Conservation (phyloP, 2,888 invertebrate genomes). For the Drosophila sordidapex region DNA sequence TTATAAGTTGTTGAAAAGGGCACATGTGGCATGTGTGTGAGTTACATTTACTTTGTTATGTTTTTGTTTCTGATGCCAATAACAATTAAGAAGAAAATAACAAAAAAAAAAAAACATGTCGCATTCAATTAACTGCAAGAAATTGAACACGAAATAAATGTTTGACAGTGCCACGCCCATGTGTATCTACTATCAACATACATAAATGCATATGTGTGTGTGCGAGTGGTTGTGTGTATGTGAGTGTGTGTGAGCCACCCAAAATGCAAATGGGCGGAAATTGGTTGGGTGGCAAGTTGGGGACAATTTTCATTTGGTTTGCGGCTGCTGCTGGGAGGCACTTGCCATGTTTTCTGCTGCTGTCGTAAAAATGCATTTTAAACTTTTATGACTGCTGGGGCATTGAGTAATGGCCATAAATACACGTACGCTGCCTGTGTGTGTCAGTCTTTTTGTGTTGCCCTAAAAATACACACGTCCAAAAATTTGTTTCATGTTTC, state of each 20-base stretch:
- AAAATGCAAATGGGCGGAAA: constrained; percentile 35
- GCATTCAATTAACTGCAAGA: constrained; percentile 54
- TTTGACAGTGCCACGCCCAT: constrained; percentile 62
- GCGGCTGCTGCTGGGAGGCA: constrained; percentile 30
- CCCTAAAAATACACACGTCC: constrained; percentile 28
- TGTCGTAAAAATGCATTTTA: constrained; percentile 66
- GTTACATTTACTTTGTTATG: constrained; percentile 18
- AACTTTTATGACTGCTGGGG: constrained; percentile 63
- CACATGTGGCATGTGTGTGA: constrained; percentile 48
- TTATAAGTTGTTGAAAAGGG: constrained; percentile 10
- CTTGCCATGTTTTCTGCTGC: constrained; percentile 42
- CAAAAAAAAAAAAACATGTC: constrained; percentile 20
- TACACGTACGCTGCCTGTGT: constrained; percentile 20
- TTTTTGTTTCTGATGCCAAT: constrained; percentile 26
- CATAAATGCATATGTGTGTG: neutral
- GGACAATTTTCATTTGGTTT: constrained; percentile 50
- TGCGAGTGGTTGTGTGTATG: neutral
- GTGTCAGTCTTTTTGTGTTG: constrained; percentile 13
- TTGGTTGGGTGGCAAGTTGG: constrained; percentile 25
- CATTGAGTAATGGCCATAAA: constrained; percentile 72
- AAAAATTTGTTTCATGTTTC: constrained; percentile 21
- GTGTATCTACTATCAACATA: neutral
- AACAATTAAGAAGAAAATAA: constrained; percentile 19
- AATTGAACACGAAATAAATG: constrained; percentile 36
- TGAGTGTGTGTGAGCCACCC: neutral